These are phyloP conservation scores for Coccyzus lansbergi DNA, from an alignment of 2,797 vertebrate genomes.

Conservation along the genomic window DNA sequence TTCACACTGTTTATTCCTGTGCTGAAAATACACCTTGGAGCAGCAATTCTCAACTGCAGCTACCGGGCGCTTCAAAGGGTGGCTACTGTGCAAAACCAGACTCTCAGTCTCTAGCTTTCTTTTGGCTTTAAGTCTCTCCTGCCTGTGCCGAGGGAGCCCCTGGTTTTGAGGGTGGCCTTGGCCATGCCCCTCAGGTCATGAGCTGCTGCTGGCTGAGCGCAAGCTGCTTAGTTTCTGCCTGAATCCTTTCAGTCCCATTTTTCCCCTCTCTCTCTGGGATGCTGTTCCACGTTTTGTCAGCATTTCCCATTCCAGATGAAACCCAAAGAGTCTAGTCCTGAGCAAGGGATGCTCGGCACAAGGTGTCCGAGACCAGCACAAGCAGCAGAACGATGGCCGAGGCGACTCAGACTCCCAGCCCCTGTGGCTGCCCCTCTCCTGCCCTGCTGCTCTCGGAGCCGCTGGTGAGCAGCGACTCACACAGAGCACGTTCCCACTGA, in stretches of 20 bases:
- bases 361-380: constrained; percentile 59
- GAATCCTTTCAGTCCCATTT: constrained; percentile 46
- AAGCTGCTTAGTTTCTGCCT: neutral
- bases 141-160: neutral
- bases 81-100: neutral
- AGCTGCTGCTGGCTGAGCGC: neutral
- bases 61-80: constrained; percentile 12
- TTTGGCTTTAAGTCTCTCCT: constrained; percentile 13
- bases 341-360: constrained; percentile 72
- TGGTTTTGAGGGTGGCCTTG: fast-evolving
- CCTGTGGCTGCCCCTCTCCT: neutral
- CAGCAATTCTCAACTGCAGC: constrained; percentile 40
- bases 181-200: fast-evolving
- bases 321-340: constrained; percentile 80
- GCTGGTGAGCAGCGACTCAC: neutral
- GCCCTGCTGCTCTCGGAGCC: neutral
- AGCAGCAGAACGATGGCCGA: neutral
- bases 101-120: neutral
- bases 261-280: constrained; percentile 21
- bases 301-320: constrained; percentile 76
- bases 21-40: constrained; percentile 59
- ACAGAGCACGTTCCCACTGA: neutral
- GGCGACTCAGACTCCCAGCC: neutral
- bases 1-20: constrained; percentile 66
- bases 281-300: constrained; percentile 53